Conservation (phyloP, 2,888 invertebrate genomes). For the Amiota communis region DNA sequence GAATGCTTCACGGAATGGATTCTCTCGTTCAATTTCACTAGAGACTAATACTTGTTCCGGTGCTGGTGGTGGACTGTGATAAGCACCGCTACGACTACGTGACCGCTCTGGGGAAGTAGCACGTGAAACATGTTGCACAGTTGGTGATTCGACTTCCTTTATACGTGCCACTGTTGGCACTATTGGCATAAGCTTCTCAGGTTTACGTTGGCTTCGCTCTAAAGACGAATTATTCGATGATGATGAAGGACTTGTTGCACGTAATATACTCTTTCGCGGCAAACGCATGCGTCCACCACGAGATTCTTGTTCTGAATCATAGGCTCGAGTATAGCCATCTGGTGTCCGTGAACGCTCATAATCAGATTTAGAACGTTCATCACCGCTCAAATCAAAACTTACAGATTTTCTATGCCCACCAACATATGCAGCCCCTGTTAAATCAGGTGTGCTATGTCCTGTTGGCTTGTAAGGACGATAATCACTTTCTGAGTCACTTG, state of each 20-base stretch:
- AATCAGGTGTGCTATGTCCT: conserved; percentile 69
- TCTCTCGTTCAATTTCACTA: conserved; percentile 71
- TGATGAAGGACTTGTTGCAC: conserved; percentile 70
- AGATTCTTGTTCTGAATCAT: conserved; percentile 72
- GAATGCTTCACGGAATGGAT: conserved; percentile 71
- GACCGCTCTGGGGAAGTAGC: conserved; percentile 49
- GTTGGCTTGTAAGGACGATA: conserved; percentile 52
- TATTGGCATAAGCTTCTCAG: conserved; percentile 62
- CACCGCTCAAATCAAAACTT: conserved; percentile 72
- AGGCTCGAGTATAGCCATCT: conserved; percentile 55
- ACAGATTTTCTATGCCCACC: conserved; percentile 72
- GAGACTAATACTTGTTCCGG: conserved; percentile 48
- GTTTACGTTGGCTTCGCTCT: conserved; percentile 56
- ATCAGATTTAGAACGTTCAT: conserved; percentile 71
- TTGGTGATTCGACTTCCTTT: conserved; percentile 69
- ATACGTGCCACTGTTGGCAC: conserved; percentile 70
- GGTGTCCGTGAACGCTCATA: conserved; percentile 62
- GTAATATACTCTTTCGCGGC: conserved; percentile 70
- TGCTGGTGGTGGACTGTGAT: conserved; percentile 53
- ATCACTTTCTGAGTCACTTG: conserved; percentile 71
- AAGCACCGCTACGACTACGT: conserved; percentile 38
- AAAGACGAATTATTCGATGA: conserved; percentile 66
- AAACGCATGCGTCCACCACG: conserved; percentile 47
- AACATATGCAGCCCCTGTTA: conserved; percentile 42
- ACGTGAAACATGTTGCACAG: conserved; percentile 61